phyloP scores from a whole-genome alignment of 2,797 vertebrate species.

The Helicolenus hilgendorfi region DNA sequence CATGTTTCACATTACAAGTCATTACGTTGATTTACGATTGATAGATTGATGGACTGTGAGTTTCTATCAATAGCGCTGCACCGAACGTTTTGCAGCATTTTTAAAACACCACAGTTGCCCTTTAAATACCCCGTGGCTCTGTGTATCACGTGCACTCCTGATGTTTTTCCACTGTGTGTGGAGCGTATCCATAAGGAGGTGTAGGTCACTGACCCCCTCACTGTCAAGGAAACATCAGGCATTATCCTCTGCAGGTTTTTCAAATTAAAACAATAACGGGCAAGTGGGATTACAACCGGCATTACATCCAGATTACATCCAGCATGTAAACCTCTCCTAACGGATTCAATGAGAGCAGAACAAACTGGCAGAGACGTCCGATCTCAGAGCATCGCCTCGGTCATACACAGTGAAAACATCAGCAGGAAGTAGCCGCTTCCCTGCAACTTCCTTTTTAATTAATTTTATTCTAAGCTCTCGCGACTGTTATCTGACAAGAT shows the following conservation, averaged over 20 bases:
- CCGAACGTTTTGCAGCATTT: constrained; percentile 30
- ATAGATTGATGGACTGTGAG: constrained; percentile 67
- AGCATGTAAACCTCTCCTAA: constrained; percentile 35
- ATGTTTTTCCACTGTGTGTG: constrained; percentile 57
- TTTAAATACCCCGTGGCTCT: constrained; percentile 1
- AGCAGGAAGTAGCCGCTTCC: background rate
- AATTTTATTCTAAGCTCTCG: constrained; percentile 42
- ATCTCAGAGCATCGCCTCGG: constrained; percentile 14
- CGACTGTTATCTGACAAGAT: constrained; percentile 23
- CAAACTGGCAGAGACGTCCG: constrained; percentile 33
- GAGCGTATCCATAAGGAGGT: constrained; percentile 36
- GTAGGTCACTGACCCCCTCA: constrained; percentile 49
- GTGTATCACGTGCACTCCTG: constrained; percentile 43
- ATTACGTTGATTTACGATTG: constrained; percentile 78
- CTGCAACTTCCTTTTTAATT: constrained; percentile 28
- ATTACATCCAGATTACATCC: constrained; percentile 67
- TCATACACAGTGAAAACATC: constrained; percentile 3
- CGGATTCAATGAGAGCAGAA: constrained; percentile 62
- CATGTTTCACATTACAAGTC: constrained; percentile 72
- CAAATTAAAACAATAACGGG: constrained; percentile 68
- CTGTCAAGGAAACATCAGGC: constrained; percentile 58
- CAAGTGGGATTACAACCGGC: constrained; percentile 24
- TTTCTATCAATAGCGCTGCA: constrained; percentile 20
- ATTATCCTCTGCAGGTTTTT: constrained; percentile 65
- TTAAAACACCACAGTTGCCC: constrained; percentile 38